Base-by-base conservation (phyloP, 2,888 invertebrate species). In the Volucella inanis region DNA sequence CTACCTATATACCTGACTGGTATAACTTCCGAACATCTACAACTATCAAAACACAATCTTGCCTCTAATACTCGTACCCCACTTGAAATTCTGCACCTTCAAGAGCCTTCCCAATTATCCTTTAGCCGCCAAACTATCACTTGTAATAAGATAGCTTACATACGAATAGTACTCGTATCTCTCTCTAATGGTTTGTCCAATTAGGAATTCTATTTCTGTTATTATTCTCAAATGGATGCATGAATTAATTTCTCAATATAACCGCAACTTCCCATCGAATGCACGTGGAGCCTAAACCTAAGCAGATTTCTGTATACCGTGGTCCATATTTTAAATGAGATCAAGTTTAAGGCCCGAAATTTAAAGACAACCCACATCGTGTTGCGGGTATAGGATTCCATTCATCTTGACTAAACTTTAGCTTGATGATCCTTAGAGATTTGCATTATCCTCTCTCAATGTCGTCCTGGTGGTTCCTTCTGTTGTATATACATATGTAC, bases 261-360 rank as follows among this genome's bases (percentile, higher is more conserved):
- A 31, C 31, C 31, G 4, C 31, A 31, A 31, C 31, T 31, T 31
- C 31, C 31, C 31, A 31, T 31, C 55, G n/a, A 55, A 39, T 11
- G 39, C 50, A 39, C 49, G 15, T 14, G 38, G 49, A 50, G 41
- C 18, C 41, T 14, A 50, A 50, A 54, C 31, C 12, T 12, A 8
- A 4, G 12, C 22, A 31, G 11, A 54, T 3, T 2, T 15, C 8
- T 39, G 10, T 14, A 3, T 39, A 6, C 10, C 39, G 15, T 14
- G 57, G 38, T 39, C 39, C 10, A 39, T 14, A 39, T 39, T 57
- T 39, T 39, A 57, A 57, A 39, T 57, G 38, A 57, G 15, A 65
- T 52, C 65, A 65, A 65, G 50, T 50, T 65, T 12, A 50, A 65
- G 65, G 9, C 41, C 15, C n/a, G 39, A 39, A 65, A 52, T 50